These are phyloP conservation scores for Notodonta ziczac DNA, from an alignment of 2,888 invertebrate genomes.

Conservation along the genomic window DNA sequence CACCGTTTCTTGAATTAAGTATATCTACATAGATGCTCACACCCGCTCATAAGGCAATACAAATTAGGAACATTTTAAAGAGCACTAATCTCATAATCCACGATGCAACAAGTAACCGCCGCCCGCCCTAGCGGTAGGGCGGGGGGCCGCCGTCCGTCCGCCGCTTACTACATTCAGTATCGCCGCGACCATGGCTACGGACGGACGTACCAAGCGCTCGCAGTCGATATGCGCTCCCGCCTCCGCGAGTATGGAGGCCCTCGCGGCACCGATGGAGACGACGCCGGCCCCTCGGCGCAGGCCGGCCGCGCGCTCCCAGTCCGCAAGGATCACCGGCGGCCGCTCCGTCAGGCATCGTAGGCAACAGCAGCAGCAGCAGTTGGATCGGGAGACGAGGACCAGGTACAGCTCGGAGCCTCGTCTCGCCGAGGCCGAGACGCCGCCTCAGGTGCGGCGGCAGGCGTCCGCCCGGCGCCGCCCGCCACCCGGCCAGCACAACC, in stretches of 20 bases:
- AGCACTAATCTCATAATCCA: slow-evolving; percentile 59
- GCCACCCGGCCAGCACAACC: slow-evolving; percentile 72
- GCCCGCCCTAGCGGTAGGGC: slow-evolving; percentile 1
- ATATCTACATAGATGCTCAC: background rate
- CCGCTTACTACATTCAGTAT: slow-evolving; percentile 60
- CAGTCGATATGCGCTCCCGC: slow-evolving; percentile 90
- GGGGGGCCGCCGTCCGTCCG: slow-evolving; percentile 21
- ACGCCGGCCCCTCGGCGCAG: slow-evolving; percentile 85
- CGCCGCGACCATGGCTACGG: slow-evolving; percentile 86
- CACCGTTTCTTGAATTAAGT: background rate
- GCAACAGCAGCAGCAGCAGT: slow-evolving; percentile 76
- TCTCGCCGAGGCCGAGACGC: slow-evolving; percentile 87
- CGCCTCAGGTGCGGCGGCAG: slow-evolving; percentile 87
- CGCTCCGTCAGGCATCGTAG: slow-evolving; percentile 81
- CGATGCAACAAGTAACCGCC: slow-evolving; percentile 75
- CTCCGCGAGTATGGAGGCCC: slow-evolving; percentile 87
- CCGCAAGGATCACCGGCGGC: slow-evolving; percentile 88
- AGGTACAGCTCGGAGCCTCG: slow-evolving; percentile 88
- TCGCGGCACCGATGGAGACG: slow-evolving; percentile 81
- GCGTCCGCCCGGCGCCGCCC: slow-evolving; percentile 85
- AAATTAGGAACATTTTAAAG: slow-evolving; percentile 67
- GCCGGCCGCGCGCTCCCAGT: slow-evolving; percentile 90
- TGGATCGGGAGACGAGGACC: slow-evolving; percentile 82
- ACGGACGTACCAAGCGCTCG: slow-evolving; percentile 88
- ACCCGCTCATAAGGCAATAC: slow-evolving; percentile 45